Base-by-base conservation (phyloP, 1,140 invertebrate genomes). In the Laodelphax striatellus region DNA sequence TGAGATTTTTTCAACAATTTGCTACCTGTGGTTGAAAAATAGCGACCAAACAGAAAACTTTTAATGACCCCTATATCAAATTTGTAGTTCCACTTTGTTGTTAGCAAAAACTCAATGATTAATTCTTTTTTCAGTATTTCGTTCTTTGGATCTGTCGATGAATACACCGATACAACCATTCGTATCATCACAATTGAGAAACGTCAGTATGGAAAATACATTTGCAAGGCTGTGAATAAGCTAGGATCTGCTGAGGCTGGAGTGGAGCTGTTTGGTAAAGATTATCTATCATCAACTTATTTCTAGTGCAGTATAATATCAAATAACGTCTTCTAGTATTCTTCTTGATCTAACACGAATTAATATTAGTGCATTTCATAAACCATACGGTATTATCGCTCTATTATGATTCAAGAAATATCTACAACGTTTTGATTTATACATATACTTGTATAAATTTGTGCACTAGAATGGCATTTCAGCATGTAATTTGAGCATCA, bases 141-240 rank as follows among this genome's bases (percentile, higher is more conserved):
- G 0, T 87, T 92, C 70, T 94, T 92, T 70, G 88, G 90, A 14
- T 90, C 88, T 1, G 87, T 87, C 3, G 90, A 94, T 69, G 90
- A 94, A 69, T 92, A 89, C 67, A 92, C 90, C 0, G 90, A 93
- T 67, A 91, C 90, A 0, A 94, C 90, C 0, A 75, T 95, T 43
- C 80, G 90, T 57, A 84, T 94, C 0, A 90, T 93, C 54, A 93
- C 90, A 0, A 90, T 94, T 56, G 92, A 95, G 73, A 94, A 94
- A 70, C 78, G 84, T 44, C 92, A 94, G 69, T 95, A 88, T 69
- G 91, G 92, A 1, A 75, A 83, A 58, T 96, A 94, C 73, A 79
- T 83, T 0, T 96, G 92, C 74, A 86, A 83, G 68, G 92, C 92
- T 13, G 82, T 83, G 43, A 96, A 95, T 71, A 92, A 92, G 68